Conservation (phyloP, 2,797 vertebrate genomes). For the Chelon auratus region DNA sequence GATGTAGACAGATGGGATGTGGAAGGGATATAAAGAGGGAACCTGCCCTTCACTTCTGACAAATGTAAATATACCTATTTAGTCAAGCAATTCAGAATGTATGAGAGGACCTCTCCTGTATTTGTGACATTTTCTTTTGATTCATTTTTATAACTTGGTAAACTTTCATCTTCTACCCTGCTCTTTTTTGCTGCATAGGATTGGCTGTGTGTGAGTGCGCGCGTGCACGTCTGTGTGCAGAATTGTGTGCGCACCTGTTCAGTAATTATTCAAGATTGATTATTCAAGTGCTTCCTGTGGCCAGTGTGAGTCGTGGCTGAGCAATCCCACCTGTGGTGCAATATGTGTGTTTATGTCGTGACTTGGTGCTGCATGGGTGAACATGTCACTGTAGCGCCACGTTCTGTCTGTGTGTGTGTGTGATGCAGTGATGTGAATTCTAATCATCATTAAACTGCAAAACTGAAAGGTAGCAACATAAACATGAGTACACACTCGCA, state of each 20-base stretch:
- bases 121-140: background rate
- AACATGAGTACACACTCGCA: background rate
- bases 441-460: constrained; percentile 15
- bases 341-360: constrained; percentile 17
- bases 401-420: constrained; percentile 5
- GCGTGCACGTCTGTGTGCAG: background rate
- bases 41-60: constrained; percentile 5
- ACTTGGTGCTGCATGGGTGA: constrained; percentile 20
- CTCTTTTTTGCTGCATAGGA: background rate
- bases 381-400: constrained; percentile 14
- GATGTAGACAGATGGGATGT: constrained; percentile 7
- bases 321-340: constrained; percentile 5
- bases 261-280: constrained; percentile 24
- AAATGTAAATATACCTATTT: constrained; percentile 13
- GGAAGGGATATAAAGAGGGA: constrained; percentile 3
- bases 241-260: background rate
- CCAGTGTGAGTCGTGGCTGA: constrained; percentile 6
- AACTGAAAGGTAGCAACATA: background rate
- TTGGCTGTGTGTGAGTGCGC: background rate
- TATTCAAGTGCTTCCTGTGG: constrained; percentile 10
- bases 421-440: constrained; percentile 13
- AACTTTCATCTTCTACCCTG: background rate
- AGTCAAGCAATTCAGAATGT: background rate
- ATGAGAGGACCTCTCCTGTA: background rate
- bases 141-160: background rate